These are phyloP conservation scores for Cynaeus angustus DNA, from an alignment of 2,888 invertebrate genomes.

Conservation along the genomic window DNA sequence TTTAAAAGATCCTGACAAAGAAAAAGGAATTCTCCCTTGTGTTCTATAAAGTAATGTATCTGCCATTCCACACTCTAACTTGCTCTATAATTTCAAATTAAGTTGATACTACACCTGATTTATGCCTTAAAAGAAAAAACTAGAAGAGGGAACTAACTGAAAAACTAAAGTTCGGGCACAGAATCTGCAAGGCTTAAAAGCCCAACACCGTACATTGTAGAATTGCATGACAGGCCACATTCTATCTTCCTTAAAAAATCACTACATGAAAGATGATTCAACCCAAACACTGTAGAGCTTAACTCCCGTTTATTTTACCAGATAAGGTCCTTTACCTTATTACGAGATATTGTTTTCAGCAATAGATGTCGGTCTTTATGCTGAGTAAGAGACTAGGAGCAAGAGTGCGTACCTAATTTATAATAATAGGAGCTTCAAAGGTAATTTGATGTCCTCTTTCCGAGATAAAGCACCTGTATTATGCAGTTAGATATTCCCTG, in stretches of 20 bases:
- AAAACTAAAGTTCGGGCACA: background rate
- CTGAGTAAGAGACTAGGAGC: background rate
- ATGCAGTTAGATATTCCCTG: constrained; percentile 24
- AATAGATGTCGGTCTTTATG: constrained; percentile 4
- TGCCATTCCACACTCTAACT: no score
- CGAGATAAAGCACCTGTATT: constrained; percentile 9
- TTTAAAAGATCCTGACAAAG: no score
- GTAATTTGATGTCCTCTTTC: constrained; percentile 21
- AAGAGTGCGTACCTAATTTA: constrained; percentile 14
- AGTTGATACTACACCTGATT: no score
- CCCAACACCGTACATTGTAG: constrained; percentile 24
- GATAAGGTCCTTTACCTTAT: constrained; percentile 38
- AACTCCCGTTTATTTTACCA: constrained; percentile 33
- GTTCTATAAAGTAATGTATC: no score
- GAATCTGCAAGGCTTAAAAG: constrained; percentile 17
- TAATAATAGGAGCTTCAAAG: constrained; percentile 10
- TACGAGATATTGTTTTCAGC: constrained; percentile 34
- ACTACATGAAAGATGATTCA: constrained; percentile 43
- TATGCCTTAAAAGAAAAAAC: no score
- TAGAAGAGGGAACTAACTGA: no score
- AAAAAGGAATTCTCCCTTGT: no score
- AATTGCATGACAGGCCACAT: constrained; percentile 1
- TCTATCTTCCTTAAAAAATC: constrained; percentile 11
- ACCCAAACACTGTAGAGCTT: constrained; percentile 14
- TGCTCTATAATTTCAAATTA: no score